Evolutionary conservation across 1,140 invertebrate species (phyloP).

Genomic region (Sinonovacula constricta): DNA sequence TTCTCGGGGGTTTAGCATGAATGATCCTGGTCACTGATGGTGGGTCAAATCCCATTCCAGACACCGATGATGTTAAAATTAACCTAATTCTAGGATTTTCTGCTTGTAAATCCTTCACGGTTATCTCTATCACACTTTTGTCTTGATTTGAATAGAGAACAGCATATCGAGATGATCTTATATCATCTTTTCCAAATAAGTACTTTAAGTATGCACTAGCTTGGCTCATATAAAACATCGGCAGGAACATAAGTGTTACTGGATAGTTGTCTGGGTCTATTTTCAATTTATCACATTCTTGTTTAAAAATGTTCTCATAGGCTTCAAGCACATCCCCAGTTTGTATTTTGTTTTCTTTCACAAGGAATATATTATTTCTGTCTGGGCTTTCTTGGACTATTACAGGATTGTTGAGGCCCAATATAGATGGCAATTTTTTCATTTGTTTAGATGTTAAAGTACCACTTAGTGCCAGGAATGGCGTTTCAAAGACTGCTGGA

Average conservation of each 20-base stretch:
- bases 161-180: slow-evolving; percentile 11
- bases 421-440: background rate
- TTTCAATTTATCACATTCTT: slow-evolving; percentile 12
- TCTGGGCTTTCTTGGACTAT: slow-evolving; percentile 22
- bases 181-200: slow-evolving; percentile 9
- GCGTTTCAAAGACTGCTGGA: background rate
- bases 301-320: slow-evolving; percentile 3
- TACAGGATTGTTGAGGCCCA: background rate
- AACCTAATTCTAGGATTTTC: slow-evolving; percentile 2
- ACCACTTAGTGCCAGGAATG: slow-evolving; percentile 8
- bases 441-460: slow-evolving; percentile 5
- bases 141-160: slow-evolving; percentile 28
- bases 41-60: slow-evolving; percentile 38
- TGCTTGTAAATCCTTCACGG: slow-evolving; percentile 2
- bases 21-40: slow-evolving; percentile 8
- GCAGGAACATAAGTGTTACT: slow-evolving; percentile 22
- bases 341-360: slow-evolving; percentile 6
- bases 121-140: slow-evolving; percentile 8
- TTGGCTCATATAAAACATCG: slow-evolving; percentile 21
- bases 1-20: slow-evolving; percentile 29
- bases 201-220: slow-evolving; percentile 6
- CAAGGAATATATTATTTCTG: background rate
- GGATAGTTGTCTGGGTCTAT: background rate
- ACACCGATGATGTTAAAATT: slow-evolving; percentile 8
- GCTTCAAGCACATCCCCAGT: background rate